A percentile compares a stretch with the other conserved stretches of the same genome.
Conservation (phyloP, 2,113 vertebrate species). For the Pseudois nayaur region DNA sequence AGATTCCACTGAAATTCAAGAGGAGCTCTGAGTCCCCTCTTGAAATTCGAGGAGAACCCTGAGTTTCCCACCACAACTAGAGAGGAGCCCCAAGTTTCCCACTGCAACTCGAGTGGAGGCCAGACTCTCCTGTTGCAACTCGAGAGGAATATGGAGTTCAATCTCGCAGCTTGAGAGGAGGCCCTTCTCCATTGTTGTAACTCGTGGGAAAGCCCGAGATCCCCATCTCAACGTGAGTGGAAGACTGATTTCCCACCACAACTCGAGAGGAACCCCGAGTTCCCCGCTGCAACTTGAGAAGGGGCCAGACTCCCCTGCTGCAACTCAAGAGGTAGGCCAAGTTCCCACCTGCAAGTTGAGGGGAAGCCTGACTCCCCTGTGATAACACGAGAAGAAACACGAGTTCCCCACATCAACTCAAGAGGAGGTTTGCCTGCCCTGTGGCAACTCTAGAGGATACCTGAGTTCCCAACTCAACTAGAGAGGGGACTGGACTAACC, state of each 20-base stretch:
- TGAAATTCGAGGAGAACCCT: neutral
- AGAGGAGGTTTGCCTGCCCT: neutral
- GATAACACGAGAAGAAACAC: too few relatives aligned
- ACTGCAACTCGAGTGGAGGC: neutral
- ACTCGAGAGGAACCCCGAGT: rapidly evolving
- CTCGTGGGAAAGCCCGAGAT: rapidly evolving
- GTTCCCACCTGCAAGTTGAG: neutral
- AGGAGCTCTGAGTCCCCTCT: neutral
- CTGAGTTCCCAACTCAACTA: neutral
- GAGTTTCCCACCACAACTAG: neutral
- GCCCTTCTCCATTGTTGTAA: neutral
- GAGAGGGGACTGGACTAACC: neutral
- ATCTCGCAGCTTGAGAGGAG: neutral
- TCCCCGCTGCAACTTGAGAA: neutral
- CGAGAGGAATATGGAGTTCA: rapidly evolving
- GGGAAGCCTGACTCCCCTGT: neutral
- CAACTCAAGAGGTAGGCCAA: neutral
- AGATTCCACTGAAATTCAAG: neutral
- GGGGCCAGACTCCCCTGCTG: neutral
- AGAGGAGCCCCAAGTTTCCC: neutral
- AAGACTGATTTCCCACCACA: neutral
- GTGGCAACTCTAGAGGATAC: neutral
- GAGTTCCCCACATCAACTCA: too few relatives aligned
- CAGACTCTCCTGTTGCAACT: neutral
- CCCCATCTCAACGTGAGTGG: neutral